A percentile compares a stretch with the other conserved stretches of the same genome.
These are phyloP conservation scores for Archips crataeganus DNA, from an alignment of 2,888 invertebrate species.

Conservation along the genomic window DNA sequence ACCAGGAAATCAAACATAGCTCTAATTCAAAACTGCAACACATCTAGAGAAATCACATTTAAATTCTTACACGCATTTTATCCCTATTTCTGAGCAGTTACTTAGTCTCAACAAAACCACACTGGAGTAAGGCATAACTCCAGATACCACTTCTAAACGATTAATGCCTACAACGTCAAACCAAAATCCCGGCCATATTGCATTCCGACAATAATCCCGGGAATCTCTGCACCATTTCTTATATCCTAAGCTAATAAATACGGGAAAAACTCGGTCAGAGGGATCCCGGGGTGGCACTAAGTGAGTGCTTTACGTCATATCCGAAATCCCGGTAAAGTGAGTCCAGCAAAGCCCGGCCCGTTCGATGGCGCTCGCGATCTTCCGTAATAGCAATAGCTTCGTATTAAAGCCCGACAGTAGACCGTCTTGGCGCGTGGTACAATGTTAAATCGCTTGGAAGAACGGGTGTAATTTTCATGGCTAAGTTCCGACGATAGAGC, in stretches of 20 bases:
- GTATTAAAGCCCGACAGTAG: constrained; percentile 82
- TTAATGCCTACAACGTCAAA: constrained; percentile 48
- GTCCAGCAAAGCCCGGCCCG: constrained; percentile 78
- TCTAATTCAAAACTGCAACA: background rate
- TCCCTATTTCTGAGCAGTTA: background rate
- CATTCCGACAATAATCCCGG: constrained; percentile 70
- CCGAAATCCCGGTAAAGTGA: constrained; percentile 85
- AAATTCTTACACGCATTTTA: background rate
- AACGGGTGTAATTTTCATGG: background rate
- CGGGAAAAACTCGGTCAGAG: constrained; percentile 80
- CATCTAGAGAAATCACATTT: background rate
- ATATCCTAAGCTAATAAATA: constrained; percentile 81
- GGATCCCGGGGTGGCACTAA: constrained; percentile 64
- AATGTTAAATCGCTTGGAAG: constrained; percentile 49
- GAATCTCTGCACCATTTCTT: constrained; percentile 69
- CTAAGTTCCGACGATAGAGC: background rate
- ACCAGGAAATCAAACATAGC: too few species aligned
- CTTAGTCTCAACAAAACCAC: background rate
- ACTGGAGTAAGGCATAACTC: background rate
- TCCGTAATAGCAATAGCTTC: constrained; percentile 85
- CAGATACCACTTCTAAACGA: constrained; percentile 35
- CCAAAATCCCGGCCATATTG: constrained; percentile 65
- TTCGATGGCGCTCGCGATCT: constrained; percentile 84
- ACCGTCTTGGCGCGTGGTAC: constrained; percentile 73
- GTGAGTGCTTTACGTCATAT: constrained; percentile 85